phyloP scores from a whole-genome alignment of 2,888 invertebrate species.

The Thymelicus acteon region DNA sequence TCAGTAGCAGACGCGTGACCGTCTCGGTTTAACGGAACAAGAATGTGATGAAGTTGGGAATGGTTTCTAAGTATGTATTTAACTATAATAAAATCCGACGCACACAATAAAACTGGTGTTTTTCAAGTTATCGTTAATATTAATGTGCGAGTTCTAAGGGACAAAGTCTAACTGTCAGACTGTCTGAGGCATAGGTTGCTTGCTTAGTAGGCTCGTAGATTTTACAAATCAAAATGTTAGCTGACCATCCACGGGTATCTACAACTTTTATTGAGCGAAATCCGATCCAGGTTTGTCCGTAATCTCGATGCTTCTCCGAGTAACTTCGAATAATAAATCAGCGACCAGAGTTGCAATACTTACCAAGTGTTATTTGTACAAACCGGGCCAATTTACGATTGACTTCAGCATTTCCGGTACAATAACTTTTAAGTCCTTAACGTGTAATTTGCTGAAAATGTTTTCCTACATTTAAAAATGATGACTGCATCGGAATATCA shows the following conservation, averaged over 20 bases:
- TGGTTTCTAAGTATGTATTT: background rate
- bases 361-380: conserved; percentile 39
- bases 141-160: no score
- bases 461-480: no score
- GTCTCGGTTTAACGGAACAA: background rate
- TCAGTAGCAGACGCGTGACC: conserved; percentile 7
- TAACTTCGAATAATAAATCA: conserved; percentile 43
- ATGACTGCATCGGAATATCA: no score
- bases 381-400: background rate
- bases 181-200: no score
- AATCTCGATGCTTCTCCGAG: conserved; percentile 42
- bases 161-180: no score
- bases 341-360: conserved; percentile 30
- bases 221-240: no score
- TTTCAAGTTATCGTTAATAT: no score
- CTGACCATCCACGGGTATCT: background rate
- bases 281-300: conserved; percentile 50
- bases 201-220: no score
- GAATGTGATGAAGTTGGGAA: background rate
- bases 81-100: background rate
- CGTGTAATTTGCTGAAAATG: no score
- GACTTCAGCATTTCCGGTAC: background rate
- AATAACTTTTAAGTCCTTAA: background rate
- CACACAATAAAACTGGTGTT: background rate
- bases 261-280: conserved; percentile 18